Base-by-base conservation (phyloP, 2,888 invertebrate genomes). In the Acrobasis repandana region DNA sequence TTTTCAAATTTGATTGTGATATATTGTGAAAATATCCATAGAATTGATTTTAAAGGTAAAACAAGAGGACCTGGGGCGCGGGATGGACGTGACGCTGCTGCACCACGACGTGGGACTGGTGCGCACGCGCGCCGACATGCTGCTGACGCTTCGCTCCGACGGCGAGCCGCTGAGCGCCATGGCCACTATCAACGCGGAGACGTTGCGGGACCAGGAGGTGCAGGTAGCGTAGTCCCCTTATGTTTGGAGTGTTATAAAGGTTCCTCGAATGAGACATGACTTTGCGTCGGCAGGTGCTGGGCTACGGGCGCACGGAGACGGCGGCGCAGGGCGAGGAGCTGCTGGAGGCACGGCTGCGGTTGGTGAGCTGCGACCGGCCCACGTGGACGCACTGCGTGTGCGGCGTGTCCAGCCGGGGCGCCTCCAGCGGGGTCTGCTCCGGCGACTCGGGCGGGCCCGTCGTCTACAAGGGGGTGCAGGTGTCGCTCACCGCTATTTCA, bases 391-490 rank as follows among this genome's bases (percentile, higher is more conserved):
- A 77, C 71, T 86, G 85, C 74, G 70, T 76, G 74, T 88, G 88
- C 73, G 83, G 77, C 62, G 70, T 67, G 67, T 71, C 68, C 58
- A 61, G 57, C 34, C 52, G 38, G 8, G 64, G 52, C 52, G 62
- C 18, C 11, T 28, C 70, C 33, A 72, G 80, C 60, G 88, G 86
- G 64, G 89, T 89, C 61, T 90, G 90, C 80, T 72, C 86, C 36
- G 90, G 90, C 0, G 90, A 90, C 80, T 89, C 88, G 33, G 90
- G 90, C 59, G 90, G 89, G 58, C 88, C 90, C 28, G 82, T 84
- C 63, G 36, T 86, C 60, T 79, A 75, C 67, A 67, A 68, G 52
- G 83, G 82, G 62, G 67, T 64, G 49, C 79, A 76, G 78, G 78
- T 46, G 2, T 43, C n/a, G 14, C 14, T 28, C 28, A 28, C 6